phyloP scores from a whole-genome alignment of 2,888 invertebrate species.

The Arrhopalites spinosus region DNA sequence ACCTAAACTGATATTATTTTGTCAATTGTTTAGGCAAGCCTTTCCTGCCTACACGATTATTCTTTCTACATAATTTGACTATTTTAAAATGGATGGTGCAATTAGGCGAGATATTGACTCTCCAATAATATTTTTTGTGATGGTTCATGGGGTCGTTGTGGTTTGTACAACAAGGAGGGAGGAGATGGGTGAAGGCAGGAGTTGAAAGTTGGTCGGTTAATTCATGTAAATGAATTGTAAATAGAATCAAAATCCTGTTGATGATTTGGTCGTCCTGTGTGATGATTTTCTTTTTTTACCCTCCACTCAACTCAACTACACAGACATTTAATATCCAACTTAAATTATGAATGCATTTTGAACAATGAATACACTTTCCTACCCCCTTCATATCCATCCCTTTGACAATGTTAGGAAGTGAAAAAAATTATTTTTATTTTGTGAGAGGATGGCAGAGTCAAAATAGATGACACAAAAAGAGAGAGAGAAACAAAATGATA shows the following conservation, averaged over 20 bases:
- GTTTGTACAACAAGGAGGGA: too few relatives aligned
- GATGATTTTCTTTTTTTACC: too few relatives aligned
- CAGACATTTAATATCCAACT: too few relatives aligned
- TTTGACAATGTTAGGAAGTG: constrained; percentile 4
- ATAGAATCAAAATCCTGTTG: constrained; percentile 11
- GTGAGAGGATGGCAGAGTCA: background rate
- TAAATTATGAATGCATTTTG: background rate
- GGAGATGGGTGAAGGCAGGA: background rate
- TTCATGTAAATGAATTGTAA: constrained; percentile 19
- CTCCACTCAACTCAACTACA: too few relatives aligned
- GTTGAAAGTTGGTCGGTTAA: constrained; percentile 10
- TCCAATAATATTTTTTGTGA: background rate
- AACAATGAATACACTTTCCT: background rate
- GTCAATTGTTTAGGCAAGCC: too few relatives aligned
- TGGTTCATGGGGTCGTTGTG: background rate
- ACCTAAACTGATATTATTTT: too few relatives aligned
- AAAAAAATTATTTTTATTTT: background rate
- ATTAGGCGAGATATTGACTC: background rate
- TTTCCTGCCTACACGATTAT: too few relatives aligned
- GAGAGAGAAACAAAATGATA: background rate
- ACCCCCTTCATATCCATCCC: too few relatives aligned
- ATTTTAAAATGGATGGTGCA: background rate
- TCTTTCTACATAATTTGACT: too few relatives aligned
- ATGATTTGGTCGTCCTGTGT: background rate
- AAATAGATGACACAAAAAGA: background rate